Base-by-base conservation (phyloP, 1,140 invertebrate genomes). In the Harpegnathos saltator region DNA sequence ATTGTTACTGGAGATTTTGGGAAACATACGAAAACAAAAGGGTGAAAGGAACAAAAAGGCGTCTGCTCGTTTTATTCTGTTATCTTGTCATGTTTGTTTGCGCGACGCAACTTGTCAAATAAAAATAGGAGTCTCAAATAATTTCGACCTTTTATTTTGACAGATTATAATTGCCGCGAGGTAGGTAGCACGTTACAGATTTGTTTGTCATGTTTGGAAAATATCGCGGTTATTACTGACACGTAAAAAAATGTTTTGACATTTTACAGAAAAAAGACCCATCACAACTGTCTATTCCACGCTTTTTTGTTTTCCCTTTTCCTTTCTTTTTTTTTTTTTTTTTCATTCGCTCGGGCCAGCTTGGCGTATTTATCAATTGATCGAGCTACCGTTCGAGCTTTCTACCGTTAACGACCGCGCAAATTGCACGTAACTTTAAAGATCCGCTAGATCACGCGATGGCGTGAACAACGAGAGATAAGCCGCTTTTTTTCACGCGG, bases 381-480 rank as follows among this genome's bases (percentile, higher is more conserved):
- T 44, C 62, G 44, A 78, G 56, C 17, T 69, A 22, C 44, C 69
- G 17, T 14, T 1, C 17, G 58, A 4, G 38, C 58, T 69, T 17
- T 44, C 44, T 19, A 9, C 69, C 69, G 22, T 48, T 56, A 22
- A 7, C 22, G 69, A 29, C 58, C 33, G 48, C 58, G 14, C 69
- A 80, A 69, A 69, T 69, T 80, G 52, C 38, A 58, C 33, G 68
- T 52, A 66, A 68, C 50, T 69, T 68, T 69, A n/a, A 80, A 80
- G 65, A 69, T 69, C 48, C 52, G 63, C 33, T 80, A 69, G 58
- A 80, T 80, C 65, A 58, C 22, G 65, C 75, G 50, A 80, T 80
- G 22, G 22, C 52, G 24, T 69, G 52, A 69, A 29, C 44, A 58
- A 44, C 38, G 17, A 9, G 29, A 66, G 52, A 80, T 71, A 69